phyloP scores from a whole-genome alignment of 2,888 invertebrate genomes.

The Fissipunctia ypsillon region DNA sequence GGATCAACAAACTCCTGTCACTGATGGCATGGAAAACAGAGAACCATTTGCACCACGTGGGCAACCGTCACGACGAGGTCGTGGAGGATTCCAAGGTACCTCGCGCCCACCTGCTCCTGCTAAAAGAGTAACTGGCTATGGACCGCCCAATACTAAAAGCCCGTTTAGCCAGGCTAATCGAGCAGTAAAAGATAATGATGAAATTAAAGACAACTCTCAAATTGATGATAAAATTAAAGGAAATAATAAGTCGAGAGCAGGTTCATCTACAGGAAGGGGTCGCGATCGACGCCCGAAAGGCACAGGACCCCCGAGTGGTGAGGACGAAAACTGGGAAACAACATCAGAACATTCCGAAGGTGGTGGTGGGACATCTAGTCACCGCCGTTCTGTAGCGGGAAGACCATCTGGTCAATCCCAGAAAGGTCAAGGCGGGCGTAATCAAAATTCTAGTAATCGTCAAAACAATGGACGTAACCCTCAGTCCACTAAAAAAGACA shows the following conservation, averaged over 20 bases:
- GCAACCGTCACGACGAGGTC: conserved; percentile 96
- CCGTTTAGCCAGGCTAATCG: conserved; percentile 92
- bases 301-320: conserved; percentile 83
- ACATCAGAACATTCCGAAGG: conserved; percentile 95
- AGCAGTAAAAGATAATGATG: conserved; percentile 84
- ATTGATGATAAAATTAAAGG: conserved; percentile 92
- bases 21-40: conserved; percentile 86
- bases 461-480: conserved; percentile 79
- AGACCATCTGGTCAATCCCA: conserved; percentile 77
- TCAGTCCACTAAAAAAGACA: conserved; percentile 81
- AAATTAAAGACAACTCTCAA: conserved; percentile 78
- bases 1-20: conserved; percentile 71
- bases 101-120: conserved; percentile 87
- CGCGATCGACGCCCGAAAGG: conserved; percentile 85
- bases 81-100: conserved; percentile 91
- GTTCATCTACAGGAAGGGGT: conserved; percentile 91
- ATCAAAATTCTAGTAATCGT: conserved; percentile 80
- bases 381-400: conserved; percentile 79
- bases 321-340: conserved; percentile 94
- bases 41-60: conserved; percentile 96
- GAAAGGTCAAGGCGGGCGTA: conserved; percentile 81
- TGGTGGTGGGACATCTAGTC: conserved; percentile 78
- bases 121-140: conserved; percentile 93
- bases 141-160: conserved; percentile 95
- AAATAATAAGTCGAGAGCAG: conserved; percentile 92